phyloP scores from a whole-genome alignment of 2,888 invertebrate species.

The Cheilosia impressa region DNA sequence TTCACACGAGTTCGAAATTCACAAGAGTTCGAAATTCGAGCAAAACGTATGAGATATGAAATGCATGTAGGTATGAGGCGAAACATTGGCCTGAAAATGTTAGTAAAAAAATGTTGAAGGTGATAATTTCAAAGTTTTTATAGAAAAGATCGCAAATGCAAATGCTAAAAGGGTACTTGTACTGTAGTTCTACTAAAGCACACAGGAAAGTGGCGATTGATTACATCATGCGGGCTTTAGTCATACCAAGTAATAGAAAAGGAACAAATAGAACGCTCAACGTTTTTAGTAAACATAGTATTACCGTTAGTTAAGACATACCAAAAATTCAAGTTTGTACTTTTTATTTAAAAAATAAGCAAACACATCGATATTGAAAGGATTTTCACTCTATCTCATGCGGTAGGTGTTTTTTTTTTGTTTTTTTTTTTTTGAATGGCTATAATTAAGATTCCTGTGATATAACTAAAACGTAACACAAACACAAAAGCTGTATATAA shows the following conservation, averaged over 20 bases:
- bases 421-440: not conserved
- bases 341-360: slow-evolving; percentile 26
- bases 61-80: no score
- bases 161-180: no score
- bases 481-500: slow-evolving; percentile 55
- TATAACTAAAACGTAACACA: slow-evolving; percentile 44
- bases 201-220: slow-evolving; percentile 40
- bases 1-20: no score
- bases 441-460: slow-evolving; percentile 5
- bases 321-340: not conserved
- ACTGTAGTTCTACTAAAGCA: slow-evolving; percentile 34
- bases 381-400: slow-evolving; percentile 71
- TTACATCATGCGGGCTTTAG: slow-evolving; percentile 58
- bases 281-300: slow-evolving; percentile 52
- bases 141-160: no score
- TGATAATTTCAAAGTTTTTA: no score
- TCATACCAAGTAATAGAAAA: not conserved
- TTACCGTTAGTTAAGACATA: slow-evolving; percentile 22
- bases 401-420: slow-evolving; percentile 22
- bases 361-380: slow-evolving; percentile 70
- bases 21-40: no score
- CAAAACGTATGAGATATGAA: no score
- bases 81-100: no score
- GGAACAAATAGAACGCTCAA: slow-evolving; percentile 24
- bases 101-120: no score